Conservation (phyloP, 2,888 invertebrate species). For the Chloroclysta siterata region DNA sequence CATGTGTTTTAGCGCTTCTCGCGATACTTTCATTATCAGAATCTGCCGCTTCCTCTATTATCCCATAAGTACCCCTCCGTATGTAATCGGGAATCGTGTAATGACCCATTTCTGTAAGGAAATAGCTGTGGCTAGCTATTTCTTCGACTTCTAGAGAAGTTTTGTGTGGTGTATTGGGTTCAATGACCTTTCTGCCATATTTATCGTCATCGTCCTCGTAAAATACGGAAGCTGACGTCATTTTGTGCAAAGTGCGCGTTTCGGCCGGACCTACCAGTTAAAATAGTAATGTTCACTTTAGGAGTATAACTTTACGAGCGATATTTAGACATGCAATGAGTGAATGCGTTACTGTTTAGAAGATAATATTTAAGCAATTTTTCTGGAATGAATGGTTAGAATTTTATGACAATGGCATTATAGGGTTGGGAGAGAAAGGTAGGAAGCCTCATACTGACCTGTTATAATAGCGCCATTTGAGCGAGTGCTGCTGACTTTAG, state of each 20-base stretch:
- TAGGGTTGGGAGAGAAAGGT: conserved; percentile 60
- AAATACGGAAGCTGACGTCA: conserved; percentile 85
- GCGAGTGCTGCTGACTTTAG: conserved; percentile 86
- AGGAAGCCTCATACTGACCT: conserved; percentile 84
- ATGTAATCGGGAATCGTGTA: conserved; percentile 75
- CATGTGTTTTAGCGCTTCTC: conserved; percentile 58
- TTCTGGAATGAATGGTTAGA: conserved; percentile 33
- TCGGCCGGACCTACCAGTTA: conserved; percentile 87
- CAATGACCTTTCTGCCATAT: conserved; percentile 66
- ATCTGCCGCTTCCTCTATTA: conserved; percentile 82
- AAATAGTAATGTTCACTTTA: conserved; percentile 74
- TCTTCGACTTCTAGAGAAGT: conserved; percentile 86
- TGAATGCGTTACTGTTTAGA: conserved; percentile 51
- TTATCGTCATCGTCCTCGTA: conserved; percentile 81
- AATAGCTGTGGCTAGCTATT: conserved; percentile 86
- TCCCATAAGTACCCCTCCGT: conserved; percentile 75
- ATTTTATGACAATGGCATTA: conserved; percentile 43
- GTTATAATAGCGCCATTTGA: conserved; percentile 86
- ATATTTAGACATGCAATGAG: conserved; percentile 59
- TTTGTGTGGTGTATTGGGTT: conserved; percentile 78
- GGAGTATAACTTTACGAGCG: conserved; percentile 46
- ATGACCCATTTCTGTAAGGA: conserved; percentile 80
- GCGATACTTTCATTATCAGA: conserved; percentile 77
- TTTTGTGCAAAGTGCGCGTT: conserved; percentile 87
- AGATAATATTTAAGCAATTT: conserved; percentile 49